These are phyloP conservation scores for Dermolepida albohirtum DNA, from an alignment of 2,888 invertebrate species.

Conservation along the genomic window DNA sequence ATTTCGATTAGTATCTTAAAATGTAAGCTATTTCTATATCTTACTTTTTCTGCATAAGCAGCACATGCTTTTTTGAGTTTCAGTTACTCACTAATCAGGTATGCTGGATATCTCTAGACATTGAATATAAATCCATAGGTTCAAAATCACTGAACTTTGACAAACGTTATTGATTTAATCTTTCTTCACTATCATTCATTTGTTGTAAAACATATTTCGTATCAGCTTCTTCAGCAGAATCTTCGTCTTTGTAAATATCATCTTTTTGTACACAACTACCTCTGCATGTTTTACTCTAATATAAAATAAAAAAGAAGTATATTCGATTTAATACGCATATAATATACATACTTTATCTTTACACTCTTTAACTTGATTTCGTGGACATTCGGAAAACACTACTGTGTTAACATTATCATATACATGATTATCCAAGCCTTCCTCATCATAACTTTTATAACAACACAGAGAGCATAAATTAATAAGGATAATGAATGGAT, in stretches of 20 bases:
- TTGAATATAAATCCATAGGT: too few relatives aligned
- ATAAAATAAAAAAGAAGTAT: slow-evolving; percentile 1
- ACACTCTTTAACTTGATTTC: slow-evolving; percentile 32
- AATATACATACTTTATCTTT: slow-evolving; percentile 39
- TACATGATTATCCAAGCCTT: slow-evolving; percentile 44
- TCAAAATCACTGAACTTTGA: not conserved
- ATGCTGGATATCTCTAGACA: too few relatives aligned
- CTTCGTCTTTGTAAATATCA: slow-evolving; percentile 50
- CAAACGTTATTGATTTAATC: slow-evolving; percentile 3
- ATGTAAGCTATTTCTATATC: too few relatives aligned
- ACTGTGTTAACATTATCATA: slow-evolving; percentile 50
- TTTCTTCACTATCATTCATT: slow-evolving; percentile 57
- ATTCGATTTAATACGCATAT: not conserved
- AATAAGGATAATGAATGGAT: slow-evolving; percentile 61
- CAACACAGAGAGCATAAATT: slow-evolving; percentile 58
- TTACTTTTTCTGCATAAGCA: too few relatives aligned
- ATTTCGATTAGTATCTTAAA: too few relatives aligned
- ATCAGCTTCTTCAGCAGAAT: slow-evolving; percentile 58
- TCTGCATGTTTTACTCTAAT: slow-evolving; percentile 33
- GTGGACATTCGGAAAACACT: slow-evolving; percentile 50
- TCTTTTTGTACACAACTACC: slow-evolving; percentile 34
- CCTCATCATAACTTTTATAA: slow-evolving; percentile 55
- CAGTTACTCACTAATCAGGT: too few relatives aligned
- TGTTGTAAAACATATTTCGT: slow-evolving; percentile 61
- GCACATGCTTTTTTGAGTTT: too few relatives aligned